A percentile compares a stretch with the other conserved stretches of the same genome.
These are phyloP conservation scores for Temnothorax nylanderi DNA, from an alignment of 1,140 invertebrate genomes.

Conservation along the genomic window DNA sequence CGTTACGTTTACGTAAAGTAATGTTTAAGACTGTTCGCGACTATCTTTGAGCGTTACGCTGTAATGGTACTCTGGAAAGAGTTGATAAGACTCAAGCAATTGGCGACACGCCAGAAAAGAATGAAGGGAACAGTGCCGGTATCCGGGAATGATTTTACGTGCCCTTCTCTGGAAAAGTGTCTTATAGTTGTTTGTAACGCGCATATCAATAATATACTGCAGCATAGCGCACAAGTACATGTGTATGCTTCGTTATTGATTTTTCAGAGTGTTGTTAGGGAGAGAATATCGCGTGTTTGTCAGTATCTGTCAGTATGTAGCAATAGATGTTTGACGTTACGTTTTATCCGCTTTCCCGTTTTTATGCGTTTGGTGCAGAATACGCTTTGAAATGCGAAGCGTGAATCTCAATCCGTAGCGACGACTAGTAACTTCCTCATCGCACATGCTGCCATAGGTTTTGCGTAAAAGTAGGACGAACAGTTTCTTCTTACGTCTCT, in stretches of 20 bases:
- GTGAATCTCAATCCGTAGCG: conserved; percentile 9
- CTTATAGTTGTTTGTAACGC: conserved; percentile 36
- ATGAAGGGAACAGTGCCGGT: background rate
- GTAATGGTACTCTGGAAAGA: background rate
- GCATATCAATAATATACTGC: conserved; percentile 17
- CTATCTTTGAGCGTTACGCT: background rate
- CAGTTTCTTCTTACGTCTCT: conserved; percentile 7
- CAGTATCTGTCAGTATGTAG: background rate
- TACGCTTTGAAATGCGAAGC: conserved; percentile 7
- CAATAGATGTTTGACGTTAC: conserved; percentile 21
- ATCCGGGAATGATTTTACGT: conserved; percentile 9
- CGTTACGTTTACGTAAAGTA: background rate
- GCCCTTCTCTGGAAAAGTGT: conserved; percentile 43
- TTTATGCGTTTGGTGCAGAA: background rate
- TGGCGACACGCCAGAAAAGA: background rate
- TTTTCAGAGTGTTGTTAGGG: conserved; percentile 22
- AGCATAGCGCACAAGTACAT: conserved; percentile 46
- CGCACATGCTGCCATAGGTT: background rate
- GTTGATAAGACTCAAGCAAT: background rate
- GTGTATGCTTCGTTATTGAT: conserved; percentile 50
- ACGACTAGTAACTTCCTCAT: background rate
- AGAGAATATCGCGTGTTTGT: background rate
- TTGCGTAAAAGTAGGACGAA: background rate
- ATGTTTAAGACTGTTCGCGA: conserved; percentile 21
- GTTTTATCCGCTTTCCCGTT: conserved; percentile 13